Evolutionary conservation across 1,140 invertebrate species (phyloP).

Genomic region (Leptinotarsa defecta): DNA sequence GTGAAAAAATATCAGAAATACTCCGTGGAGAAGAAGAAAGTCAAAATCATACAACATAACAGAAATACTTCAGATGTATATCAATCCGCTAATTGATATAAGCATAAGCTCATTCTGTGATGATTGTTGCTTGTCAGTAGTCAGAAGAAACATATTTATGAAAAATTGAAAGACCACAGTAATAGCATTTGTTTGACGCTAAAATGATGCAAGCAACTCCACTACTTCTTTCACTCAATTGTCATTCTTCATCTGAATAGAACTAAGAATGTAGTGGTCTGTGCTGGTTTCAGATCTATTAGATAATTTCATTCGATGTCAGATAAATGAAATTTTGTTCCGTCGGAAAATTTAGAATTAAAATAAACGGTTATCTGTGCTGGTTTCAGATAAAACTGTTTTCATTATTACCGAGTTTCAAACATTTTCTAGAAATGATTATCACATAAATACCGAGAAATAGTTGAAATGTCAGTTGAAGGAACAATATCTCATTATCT

Average conservation of each 20-base stretch:
- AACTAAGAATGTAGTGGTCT: constrained; percentile 34
- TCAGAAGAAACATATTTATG: not conserved
- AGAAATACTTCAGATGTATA: too few species aligned
- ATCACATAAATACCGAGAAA: too few species aligned
- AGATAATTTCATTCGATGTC: constrained; percentile 7
- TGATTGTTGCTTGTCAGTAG: not conserved
- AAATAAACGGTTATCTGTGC: not conserved
- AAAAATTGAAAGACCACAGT: not conserved
- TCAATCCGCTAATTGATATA: not conserved
- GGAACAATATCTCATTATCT: too few species aligned
- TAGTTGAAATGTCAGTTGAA: too few species aligned
- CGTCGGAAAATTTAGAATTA: not conserved
- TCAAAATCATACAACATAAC: too few species aligned
- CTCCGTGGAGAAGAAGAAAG: too few species aligned
- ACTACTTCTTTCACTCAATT: not conserved
- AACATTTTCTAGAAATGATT: too few species aligned
- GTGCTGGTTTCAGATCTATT: constrained; percentile 38
- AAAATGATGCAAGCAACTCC: not conserved
- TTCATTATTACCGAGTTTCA: not conserved
- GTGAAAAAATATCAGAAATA: too few species aligned
- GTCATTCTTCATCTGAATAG: constrained; percentile 4
- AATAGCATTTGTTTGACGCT: too few species aligned
- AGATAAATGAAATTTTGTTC: not conserved
- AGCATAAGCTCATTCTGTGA: not conserved
- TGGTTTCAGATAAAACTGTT: constrained; percentile 23